Percentiles rank a stretch among this genome's conserved stretches.
Conservation (phyloP, 1,140 invertebrate genomes). For the Eciton burchellii region DNA sequence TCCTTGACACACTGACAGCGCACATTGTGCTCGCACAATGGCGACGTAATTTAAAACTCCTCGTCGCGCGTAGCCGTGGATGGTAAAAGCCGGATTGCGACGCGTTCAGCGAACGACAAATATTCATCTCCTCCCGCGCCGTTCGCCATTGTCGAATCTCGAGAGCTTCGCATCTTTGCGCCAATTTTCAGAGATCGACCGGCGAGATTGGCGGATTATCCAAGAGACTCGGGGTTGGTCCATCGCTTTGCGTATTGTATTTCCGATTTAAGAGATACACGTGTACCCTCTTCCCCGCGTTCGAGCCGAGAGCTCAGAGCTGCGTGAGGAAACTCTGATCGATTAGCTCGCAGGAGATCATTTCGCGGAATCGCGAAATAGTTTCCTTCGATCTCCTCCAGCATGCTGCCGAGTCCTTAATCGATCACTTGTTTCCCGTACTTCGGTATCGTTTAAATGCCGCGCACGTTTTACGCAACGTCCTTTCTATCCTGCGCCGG, state of each 20-base stretch:
- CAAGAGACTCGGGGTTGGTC: constrained; percentile 11
- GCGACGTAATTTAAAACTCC: constrained; percentile 70
- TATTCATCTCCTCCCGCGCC: constrained; percentile 40
- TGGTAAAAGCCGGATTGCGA: constrained; percentile 63
- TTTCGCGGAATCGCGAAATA: too few relatives aligned
- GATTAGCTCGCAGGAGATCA: too few relatives aligned
- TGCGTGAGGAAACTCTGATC: too few relatives aligned
- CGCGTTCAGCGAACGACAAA: constrained; percentile 64
- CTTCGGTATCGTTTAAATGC: constrained; percentile 56
- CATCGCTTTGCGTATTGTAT: too few relatives aligned
- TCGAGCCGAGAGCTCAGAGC: too few relatives aligned
- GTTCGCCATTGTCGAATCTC: constrained; percentile 63
- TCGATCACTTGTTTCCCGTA: constrained; percentile 40
- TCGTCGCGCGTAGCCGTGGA: constrained; percentile 60
- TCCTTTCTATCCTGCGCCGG: constrained; percentile 58
- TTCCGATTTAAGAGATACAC: too few relatives aligned
- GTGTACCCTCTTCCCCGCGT: too few relatives aligned
- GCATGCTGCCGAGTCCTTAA: neutral
- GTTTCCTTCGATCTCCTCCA: too few relatives aligned
- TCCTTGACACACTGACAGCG: constrained; percentile 63
- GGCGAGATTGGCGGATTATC: neutral
- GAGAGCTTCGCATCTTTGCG: neutral
- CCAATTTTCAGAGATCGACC: neutral
- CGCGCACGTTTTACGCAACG: constrained; percentile 70
- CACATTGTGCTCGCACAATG: constrained; percentile 69